phyloP scores from a whole-genome alignment of 2,113 vertebrate genomes.

The Pholis gunnellus region DNA sequence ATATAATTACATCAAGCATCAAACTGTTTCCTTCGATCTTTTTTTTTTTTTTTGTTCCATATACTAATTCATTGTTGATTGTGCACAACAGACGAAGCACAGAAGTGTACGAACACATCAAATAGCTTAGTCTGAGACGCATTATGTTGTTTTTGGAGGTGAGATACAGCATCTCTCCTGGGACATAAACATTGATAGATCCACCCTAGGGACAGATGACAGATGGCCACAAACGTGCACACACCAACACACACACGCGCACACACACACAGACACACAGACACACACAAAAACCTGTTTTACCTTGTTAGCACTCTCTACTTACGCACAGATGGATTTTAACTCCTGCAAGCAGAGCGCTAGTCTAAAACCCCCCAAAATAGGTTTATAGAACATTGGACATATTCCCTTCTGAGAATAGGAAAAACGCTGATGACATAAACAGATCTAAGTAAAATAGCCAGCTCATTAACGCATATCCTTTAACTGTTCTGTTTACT shows the following conservation, averaged over 20 bases:
- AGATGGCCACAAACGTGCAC: constrained; percentile 14
- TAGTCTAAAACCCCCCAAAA: constrained; percentile 7
- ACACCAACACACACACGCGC: neutral
- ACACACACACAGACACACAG: neutral
- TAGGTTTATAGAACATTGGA: neutral
- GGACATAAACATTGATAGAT: constrained; percentile 41
- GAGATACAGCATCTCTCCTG: constrained; percentile 38
- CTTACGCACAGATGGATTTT: constrained; percentile 9
- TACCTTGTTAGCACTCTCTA: neutral
- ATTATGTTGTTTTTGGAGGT: constrained; percentile 24
- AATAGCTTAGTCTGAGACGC: constrained; percentile 13
- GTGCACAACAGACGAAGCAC: neutral
- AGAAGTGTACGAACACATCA: constrained; percentile 5
- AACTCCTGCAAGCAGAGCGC: constrained; percentile 23
- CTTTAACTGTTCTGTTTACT: constrained; percentile 44
- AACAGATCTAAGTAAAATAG: constrained; percentile 29
- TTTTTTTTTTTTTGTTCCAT: neutral
- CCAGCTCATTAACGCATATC: constrained; percentile 55
- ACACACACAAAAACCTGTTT: neutral
- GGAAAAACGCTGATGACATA: constrained; percentile 20
- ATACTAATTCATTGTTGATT: constrained; percentile 4
- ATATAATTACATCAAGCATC: neutral
- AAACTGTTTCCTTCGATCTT: constrained; percentile 3
- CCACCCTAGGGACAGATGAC: constrained; percentile 14
- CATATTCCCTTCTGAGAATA: constrained; percentile 7